These are phyloP conservation scores for Perdita meconis DNA, from an alignment of 2,888 invertebrate genomes.

Conservation along the genomic window DNA sequence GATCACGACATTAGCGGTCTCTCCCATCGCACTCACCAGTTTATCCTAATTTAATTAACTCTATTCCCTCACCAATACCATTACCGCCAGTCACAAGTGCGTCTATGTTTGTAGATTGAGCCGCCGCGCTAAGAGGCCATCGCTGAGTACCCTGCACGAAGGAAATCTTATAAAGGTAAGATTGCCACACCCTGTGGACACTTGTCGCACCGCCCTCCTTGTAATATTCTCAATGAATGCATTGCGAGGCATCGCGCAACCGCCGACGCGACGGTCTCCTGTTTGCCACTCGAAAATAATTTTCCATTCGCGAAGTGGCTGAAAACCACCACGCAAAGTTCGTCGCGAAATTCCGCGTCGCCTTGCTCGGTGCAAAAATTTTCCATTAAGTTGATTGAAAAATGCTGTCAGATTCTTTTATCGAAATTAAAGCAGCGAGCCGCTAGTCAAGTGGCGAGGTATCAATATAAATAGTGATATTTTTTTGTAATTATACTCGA, in stretches of 20 bases:
- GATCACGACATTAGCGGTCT: background rate
- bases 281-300: background rate
- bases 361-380: no score
- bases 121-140: constrained; percentile 92
- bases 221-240: constrained; percentile 25
- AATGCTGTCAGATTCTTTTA: no score
- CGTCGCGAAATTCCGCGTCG: background rate
- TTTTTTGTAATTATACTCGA: no score
- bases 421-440: no score
- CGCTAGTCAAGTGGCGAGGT: no score
- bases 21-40: background rate
- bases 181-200: constrained; percentile 48
- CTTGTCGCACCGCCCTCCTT: background rate
- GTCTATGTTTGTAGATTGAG: constrained; percentile 76
- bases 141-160: constrained; percentile 92
- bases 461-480: no score
- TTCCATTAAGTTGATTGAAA: no score
- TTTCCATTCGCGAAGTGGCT: background rate
- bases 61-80: constrained; percentile 8
- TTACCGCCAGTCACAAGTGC: constrained; percentile 19
- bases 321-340: background rate
- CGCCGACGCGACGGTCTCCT: background rate
- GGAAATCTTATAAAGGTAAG: constrained; percentile 84
- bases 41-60: constrained; percentile 39
- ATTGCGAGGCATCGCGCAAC: constrained; percentile 22